A percentile compares a stretch with the other conserved stretches of the same genome.
Conservation (phyloP, 2,797 vertebrate genomes). For the Ctenochaetus hawaiiensis region DNA sequence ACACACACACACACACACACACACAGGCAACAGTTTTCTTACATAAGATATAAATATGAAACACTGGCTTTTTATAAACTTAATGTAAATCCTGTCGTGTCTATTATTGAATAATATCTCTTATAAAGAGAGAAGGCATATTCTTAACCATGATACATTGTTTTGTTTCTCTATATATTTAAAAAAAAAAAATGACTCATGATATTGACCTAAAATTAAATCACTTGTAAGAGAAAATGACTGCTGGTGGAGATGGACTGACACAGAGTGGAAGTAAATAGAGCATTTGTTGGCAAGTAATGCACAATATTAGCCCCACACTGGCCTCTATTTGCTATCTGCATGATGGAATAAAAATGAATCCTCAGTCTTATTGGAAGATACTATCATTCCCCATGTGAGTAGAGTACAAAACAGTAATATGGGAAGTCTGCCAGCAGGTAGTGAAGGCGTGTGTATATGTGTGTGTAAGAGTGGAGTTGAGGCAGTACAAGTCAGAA, state of each 20-base stretch:
- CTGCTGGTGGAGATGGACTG: slow-evolving; percentile 22
- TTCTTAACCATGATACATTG: slow-evolving; percentile 1
- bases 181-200: slow-evolving; percentile 48
- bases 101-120: slow-evolving; percentile 12
- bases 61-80: neutral
- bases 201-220: slow-evolving; percentile 41
- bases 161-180: slow-evolving; percentile 28
- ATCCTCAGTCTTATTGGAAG: slow-evolving; percentile 59
- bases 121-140: neutral
- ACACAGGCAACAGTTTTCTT: neutral
- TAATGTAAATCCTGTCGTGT: neutral
- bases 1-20: neutral
- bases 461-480: neutral
- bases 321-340: slow-evolving; percentile 43
- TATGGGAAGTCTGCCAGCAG: slow-evolving; percentile 46
- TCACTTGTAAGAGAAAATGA: slow-evolving; percentile 36
- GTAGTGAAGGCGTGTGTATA: slow-evolving; percentile 7
- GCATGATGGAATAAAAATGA: slow-evolving; percentile 65
- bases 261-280: slow-evolving; percentile 43
- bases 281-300: slow-evolving; percentile 34
- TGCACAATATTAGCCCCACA: slow-evolving; percentile 46
- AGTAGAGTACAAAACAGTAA: slow-evolving; percentile 48
- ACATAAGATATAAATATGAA: slow-evolving; percentile 4
- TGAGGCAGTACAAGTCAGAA: neutral
- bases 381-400: slow-evolving; percentile 52